Base-by-base conservation (phyloP, 2,888 invertebrate genomes). In the Tuberolachnus salignus region DNA sequence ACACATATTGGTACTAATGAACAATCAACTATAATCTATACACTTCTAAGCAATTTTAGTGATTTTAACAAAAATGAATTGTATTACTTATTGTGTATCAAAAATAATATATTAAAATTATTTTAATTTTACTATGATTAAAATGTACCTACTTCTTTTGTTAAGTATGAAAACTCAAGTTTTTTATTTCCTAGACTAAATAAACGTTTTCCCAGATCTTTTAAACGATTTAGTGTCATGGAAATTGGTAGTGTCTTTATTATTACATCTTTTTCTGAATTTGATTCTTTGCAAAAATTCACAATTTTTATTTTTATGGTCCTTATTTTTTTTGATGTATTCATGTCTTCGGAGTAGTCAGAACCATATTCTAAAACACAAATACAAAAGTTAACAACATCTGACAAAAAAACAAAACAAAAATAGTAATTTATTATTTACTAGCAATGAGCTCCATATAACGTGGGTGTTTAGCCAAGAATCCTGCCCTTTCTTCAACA, bases 281-380 rank as follows among this genome's bases (percentile, higher is more conserved):
- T 78, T 13, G 78, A 51, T n/a, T 57, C 67, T 61, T 69, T 78
- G n/a, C 78, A 78, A 61, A 57, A 78, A 49, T 51, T 78, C 49
- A 78, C 78, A 49, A 78, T 67, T 69, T 46, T 78, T 9, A 78
- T 42, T 57, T 69, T 69, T 69, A 78, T 78, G 14, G 78, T 78
- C 19, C 51, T 78, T 57, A 78, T 78, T 69, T 78, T 78, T 3
- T 51, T 69, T 49, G 78, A 67, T 1, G 69, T 59, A 8, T 78
- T 59, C 14, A 69, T 1, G 10, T 78, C 59, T 59, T 78, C 69
- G 3, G 59, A 49, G 11, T 69, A 78, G 23, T 78, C 26, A 23
- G 78, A 67, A 59, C 78, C 78, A 51, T 78, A 69, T 51, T 78
- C 78, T 78, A 51, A 49, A 78, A 21, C 3, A 51, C 19, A 23